phyloP scores from a whole-genome alignment of 2,113 vertebrate species.

The Chroicocephalus ridibundus region DNA sequence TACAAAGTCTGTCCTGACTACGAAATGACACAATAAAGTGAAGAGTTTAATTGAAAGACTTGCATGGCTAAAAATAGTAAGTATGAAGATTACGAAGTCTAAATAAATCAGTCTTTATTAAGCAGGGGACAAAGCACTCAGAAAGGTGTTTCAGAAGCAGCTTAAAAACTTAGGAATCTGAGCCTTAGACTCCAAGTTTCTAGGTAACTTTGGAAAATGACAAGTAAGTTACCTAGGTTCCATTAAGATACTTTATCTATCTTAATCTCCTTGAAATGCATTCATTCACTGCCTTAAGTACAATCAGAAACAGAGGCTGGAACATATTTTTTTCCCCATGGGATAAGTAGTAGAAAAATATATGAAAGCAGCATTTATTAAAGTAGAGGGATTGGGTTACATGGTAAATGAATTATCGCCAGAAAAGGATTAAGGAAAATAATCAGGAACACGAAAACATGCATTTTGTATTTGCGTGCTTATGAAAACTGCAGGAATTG shows the following conservation, averaged over 20 bases:
- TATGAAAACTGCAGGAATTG: neutral
- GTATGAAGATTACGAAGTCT: neutral
- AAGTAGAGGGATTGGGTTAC: neutral
- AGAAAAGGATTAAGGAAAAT: neutral
- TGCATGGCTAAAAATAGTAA: neutral
- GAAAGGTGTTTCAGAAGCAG: neutral
- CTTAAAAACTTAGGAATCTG: neutral
- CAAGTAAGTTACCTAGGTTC: neutral
- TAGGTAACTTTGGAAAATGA: neutral
- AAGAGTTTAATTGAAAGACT: neutral
- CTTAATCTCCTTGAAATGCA: neutral
- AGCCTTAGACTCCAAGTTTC: neutral
- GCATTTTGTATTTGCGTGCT: neutral
- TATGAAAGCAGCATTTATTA: neutral
- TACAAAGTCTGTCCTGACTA: neutral
- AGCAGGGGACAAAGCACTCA: neutral
- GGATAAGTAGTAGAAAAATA: neutral
- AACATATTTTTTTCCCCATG: neutral
- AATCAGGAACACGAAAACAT: neutral
- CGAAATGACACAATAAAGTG: neutral
- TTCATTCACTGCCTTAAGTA: neutral
- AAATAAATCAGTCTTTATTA: neutral
- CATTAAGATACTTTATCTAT: neutral
- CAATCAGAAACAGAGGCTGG: neutral
- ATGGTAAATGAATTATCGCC: neutral